phyloP scores from a whole-genome alignment of 1,140 invertebrate species.

The Lysiphlebus fabarum region DNA sequence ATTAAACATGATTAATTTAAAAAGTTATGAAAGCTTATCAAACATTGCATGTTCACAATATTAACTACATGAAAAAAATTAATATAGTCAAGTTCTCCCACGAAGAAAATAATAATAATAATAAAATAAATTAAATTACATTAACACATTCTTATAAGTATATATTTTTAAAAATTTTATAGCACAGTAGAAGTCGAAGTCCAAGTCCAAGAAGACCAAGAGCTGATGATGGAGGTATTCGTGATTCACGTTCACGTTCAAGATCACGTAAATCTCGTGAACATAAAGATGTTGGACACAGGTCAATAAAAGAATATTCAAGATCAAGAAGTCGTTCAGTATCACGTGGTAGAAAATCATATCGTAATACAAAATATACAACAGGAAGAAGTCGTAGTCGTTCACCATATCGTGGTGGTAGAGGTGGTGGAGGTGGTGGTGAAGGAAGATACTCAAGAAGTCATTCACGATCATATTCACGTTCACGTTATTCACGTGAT shows the following conservation, averaged over 20 bases:
- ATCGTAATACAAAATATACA: constrained; percentile 44
- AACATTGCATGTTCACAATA: too few relatives aligned
- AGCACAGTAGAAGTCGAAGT: constrained; percentile 47
- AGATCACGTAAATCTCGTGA: constrained; percentile 45
- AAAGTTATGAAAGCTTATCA: too few relatives aligned
- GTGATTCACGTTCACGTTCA: constrained; percentile 47
- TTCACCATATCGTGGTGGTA: constrained; percentile 47
- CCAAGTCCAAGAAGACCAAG: constrained; percentile 41
- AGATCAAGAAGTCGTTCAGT: constrained; percentile 47
- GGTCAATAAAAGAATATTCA: constrained; percentile 46
- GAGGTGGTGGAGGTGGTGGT: constrained; percentile 38
- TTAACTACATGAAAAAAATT: too few relatives aligned
- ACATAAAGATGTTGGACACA: constrained; percentile 38
- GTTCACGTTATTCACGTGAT: constrained; percentile 48
- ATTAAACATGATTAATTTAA: too few relatives aligned
- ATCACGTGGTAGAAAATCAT: constrained; percentile 42
- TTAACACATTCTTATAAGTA: background rate
- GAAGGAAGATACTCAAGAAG: constrained; percentile 57
- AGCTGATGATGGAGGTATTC: constrained; percentile 38
- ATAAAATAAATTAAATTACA: too few relatives aligned
- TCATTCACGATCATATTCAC: constrained; percentile 51
- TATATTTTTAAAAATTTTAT: background rate
- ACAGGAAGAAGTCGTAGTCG: constrained; percentile 50
- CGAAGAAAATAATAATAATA: too few relatives aligned
- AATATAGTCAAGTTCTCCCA: too few relatives aligned